Base-by-base conservation (phyloP, 2,797 vertebrate species). In the Hafferia zeledoni region DNA sequence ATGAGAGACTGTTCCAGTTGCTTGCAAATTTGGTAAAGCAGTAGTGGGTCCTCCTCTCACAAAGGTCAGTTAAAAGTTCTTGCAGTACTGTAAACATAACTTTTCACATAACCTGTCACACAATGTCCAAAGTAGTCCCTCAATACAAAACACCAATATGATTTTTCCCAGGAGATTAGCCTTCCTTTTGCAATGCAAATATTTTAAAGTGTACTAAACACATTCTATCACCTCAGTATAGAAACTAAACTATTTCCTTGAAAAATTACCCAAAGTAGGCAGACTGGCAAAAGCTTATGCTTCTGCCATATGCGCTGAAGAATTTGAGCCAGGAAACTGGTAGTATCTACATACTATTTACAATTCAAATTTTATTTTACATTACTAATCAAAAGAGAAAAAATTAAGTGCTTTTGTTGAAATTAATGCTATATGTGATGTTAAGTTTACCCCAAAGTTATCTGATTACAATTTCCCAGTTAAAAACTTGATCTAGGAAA, bases 131-230 rank as follows among this genome's bases (percentile, higher is more conserved):
- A 96, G 87, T 90, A 90, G 67, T 94, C 89, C 83, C 93, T 94
- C 97, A 97, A 97, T 96, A 97, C 76, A 93, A 97, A 98, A 96
- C 96, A 98, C 88, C 92, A 97, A 97, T 97, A 97, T 97, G 95
- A 97, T 98, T 97, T 98, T 97, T 94, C 97, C 97, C 96, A 94
- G 92, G 96, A 98, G 96, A 97, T 97, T 96, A 92, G 46, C 93
- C 95, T 96, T 96, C 96, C 89, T 96, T 98, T 98, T 98, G 97
- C 97, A 98, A 97, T 98, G 97, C 98, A 98, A 98, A 98, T 98
- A 98, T 98, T 98, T 98, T 98, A 95, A 98, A 98, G 98, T 98
- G 97, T 98, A 98, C 97, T 98, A 98, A 98, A 98, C 98, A 98
- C 97, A 98, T 97, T 97, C 97, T 98, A 98, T 96, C 97, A 98